phyloP scores from a whole-genome alignment of 2,113 vertebrate species.

The Psilopsiagon aymara region DNA sequence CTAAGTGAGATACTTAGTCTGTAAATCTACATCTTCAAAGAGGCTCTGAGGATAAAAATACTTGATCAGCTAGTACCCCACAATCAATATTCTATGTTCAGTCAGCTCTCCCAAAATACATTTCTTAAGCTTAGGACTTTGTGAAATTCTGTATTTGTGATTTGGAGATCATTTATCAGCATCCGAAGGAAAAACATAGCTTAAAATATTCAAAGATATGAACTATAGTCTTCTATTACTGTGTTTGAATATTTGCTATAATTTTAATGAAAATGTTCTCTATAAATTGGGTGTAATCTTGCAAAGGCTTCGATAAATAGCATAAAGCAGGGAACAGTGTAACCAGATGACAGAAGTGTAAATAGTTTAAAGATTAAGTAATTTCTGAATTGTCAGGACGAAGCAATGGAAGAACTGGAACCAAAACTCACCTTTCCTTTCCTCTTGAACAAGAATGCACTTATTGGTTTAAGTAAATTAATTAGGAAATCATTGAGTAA shows the following conservation, averaged over 20 bases:
- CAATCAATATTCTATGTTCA: neutral
- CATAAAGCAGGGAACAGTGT: neutral
- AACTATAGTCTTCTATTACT: neutral
- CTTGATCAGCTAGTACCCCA: accelerated
- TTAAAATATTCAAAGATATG: neutral
- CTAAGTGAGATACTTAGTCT: neutral
- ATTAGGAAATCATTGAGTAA: neutral
- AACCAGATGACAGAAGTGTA: neutral
- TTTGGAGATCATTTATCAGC: neutral
- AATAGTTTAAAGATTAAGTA: neutral
- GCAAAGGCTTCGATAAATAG: neutral
- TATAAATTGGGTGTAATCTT: neutral
- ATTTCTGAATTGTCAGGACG: neutral
- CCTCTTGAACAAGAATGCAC: neutral
- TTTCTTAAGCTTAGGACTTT: neutral
- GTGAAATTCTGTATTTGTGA: neutral
- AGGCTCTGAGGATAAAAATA: neutral
- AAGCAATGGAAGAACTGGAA: neutral
- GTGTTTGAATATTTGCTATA: neutral
- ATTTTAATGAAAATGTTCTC: neutral
- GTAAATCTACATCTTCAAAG: neutral
- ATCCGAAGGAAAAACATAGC: neutral
- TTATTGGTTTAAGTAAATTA: neutral
- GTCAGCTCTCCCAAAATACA: neutral
- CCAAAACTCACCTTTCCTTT: neutral